Conservation (phyloP, 1,140 invertebrate genomes). For the Charaxes varanes region DNA sequence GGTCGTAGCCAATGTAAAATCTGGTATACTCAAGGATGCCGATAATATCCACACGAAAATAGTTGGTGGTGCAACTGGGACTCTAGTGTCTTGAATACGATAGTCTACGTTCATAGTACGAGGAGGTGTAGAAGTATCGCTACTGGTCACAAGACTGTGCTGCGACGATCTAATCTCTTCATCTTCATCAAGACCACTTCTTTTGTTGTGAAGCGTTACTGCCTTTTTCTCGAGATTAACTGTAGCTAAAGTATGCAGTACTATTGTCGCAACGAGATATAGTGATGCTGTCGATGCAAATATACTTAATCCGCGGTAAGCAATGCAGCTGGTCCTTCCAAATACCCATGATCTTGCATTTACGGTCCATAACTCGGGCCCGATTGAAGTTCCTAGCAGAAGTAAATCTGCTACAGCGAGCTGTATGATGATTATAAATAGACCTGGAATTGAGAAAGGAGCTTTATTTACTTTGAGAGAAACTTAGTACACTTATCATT, state of each 20-base stretch:
- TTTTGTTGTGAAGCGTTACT: conserved; percentile 39
- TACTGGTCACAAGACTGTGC: conserved; percentile 67
- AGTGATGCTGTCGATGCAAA: conserved; percentile 69
- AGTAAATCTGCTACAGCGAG: conserved; percentile 66
- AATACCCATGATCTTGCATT: conserved; percentile 69
- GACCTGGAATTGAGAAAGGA: conserved; percentile 62
- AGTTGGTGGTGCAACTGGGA: conserved; percentile 67
- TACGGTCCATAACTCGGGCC: conserved; percentile 67
- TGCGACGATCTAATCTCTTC: conserved; percentile 69
- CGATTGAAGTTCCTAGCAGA: conserved; percentile 51
- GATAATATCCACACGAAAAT: conserved; percentile 74
- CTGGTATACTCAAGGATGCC: conserved; percentile 73
- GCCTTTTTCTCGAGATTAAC: conserved; percentile 65
- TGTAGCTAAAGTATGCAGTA: conserved; percentile 73
- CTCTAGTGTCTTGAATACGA: conserved; percentile 41
- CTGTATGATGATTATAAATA: conserved; percentile 70
- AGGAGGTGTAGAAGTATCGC: conserved; percentile 55
- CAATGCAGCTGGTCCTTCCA: conserved; percentile 55
- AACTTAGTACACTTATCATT: no score
- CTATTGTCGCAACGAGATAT: conserved; percentile 71
- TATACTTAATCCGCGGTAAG: conserved; percentile 69
- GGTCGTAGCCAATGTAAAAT: conserved; percentile 63
- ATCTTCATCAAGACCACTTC: conserved; percentile 57
- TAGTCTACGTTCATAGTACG: conserved; percentile 69
- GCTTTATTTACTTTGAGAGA: no score